phyloP scores from a whole-genome alignment of 2,113 vertebrate species.

The Carassius gibelio region DNA sequence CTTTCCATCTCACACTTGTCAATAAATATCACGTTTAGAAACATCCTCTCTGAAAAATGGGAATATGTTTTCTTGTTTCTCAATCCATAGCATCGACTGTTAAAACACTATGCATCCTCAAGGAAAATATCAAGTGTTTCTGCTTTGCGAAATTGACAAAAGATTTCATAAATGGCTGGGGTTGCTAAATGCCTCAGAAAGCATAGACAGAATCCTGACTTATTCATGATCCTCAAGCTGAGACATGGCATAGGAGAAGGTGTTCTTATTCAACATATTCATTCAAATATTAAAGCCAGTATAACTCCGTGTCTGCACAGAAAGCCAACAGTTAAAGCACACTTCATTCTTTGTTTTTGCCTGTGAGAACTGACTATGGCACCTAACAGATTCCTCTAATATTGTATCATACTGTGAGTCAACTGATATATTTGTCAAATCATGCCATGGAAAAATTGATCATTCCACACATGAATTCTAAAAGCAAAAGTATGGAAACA shows the following conservation, averaged over 20 bases:
- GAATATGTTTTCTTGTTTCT: slow-evolving; percentile 4
- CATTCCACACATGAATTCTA: not conserved
- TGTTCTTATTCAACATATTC: not conserved
- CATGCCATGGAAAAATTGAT: not conserved
- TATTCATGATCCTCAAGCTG: not conserved
- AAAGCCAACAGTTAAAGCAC: slow-evolving; percentile 8
- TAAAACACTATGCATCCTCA: not conserved
- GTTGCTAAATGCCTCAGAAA: slow-evolving; percentile 24
- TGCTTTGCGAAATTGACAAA: not conserved
- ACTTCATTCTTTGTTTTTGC: not conserved
- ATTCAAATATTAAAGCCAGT: slow-evolving; percentile 29
- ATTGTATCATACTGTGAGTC: not conserved
- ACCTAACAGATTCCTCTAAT: slow-evolving; percentile 14
- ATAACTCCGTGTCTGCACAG: slow-evolving; percentile 10
- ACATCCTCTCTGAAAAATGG: slow-evolving; percentile 9
- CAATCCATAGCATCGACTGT: not conserved
- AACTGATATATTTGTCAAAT: not conserved
- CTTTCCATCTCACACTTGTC: slow-evolving; percentile 25
- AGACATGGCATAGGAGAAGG: not conserved
- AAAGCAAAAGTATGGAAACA: not conserved
- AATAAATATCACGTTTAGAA: slow-evolving; percentile 1
- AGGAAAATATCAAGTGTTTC: not conserved
- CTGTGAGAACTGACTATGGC: not conserved
- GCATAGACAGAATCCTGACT: slow-evolving; percentile 4
- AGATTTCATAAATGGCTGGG: not conserved